phyloP scores from a whole-genome alignment of 2,797 vertebrate species.

The Spheniscus humboldti region DNA sequence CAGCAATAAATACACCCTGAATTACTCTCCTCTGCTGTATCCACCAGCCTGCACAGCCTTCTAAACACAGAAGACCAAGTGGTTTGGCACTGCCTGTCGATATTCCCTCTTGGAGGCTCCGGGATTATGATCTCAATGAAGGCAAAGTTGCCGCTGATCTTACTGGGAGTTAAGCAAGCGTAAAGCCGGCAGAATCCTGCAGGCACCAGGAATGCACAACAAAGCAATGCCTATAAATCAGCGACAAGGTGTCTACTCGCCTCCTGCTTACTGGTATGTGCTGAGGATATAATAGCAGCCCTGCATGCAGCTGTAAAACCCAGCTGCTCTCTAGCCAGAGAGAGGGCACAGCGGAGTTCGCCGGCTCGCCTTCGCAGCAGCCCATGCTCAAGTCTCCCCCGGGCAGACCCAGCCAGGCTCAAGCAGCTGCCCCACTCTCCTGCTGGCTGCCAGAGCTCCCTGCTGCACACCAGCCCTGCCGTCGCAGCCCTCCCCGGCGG shows the following conservation, averaged over 20 bases:
- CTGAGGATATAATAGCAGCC: not conserved
- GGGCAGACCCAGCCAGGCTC: not conserved
- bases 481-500: fast-evolving
- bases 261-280: not conserved
- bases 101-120: constrained; percentile 29
- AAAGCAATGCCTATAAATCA: constrained; percentile 26
- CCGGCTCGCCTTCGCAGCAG: fast-evolving
- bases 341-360: not conserved
- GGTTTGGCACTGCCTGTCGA: constrained; percentile 25
- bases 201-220: not conserved
- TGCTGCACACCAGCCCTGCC: not conserved
- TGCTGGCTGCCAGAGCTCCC: not conserved
- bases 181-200: constrained; percentile 48
- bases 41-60: not conserved
- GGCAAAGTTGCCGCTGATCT: constrained; percentile 40
- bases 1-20: constrained; percentile 32
- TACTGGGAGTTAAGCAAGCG: constrained; percentile 25
- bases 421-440: not conserved
- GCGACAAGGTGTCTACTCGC: constrained; percentile 2
- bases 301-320: not conserved
- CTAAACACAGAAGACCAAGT: constrained; percentile 23
- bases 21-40: not conserved
- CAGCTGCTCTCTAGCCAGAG: not conserved
- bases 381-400: not conserved
- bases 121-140: constrained; percentile 40